Evolutionary conservation across 2,797 vertebrate species (phyloP).

Genomic region (Peromyscus melanophrys): DNA sequence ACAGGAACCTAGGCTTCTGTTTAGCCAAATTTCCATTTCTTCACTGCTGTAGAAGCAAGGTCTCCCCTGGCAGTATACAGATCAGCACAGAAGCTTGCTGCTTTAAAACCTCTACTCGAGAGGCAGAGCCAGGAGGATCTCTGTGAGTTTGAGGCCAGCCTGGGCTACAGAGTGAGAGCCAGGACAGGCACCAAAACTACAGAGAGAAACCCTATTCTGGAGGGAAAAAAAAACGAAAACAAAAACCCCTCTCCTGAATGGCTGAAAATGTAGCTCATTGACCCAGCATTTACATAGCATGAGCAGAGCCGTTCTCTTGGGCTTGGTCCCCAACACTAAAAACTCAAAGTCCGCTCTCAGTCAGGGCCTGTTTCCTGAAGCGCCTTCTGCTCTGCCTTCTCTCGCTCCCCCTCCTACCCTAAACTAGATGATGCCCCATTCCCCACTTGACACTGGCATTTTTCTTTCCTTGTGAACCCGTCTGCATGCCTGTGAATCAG

Average conservation of each 20-base stretch:
- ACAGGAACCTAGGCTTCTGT: background rate
- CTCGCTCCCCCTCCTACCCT: background rate
- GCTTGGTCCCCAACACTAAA: background rate
- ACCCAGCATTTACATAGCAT: background rate
- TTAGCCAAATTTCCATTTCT: background rate
- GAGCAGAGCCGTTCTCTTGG: background rate
- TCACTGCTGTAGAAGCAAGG: background rate
- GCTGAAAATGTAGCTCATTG: background rate
- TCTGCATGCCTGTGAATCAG: background rate
- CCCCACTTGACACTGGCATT: background rate
- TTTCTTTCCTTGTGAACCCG: background rate
- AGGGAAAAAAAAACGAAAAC: too few species aligned
- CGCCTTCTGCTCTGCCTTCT: background rate
- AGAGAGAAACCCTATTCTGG: too few species aligned
- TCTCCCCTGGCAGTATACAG: background rate
- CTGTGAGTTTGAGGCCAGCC: too few species aligned
- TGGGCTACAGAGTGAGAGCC: too few species aligned
- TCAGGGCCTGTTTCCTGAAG: background rate
- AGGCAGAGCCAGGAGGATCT: too few species aligned
- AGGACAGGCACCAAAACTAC: too few species aligned
- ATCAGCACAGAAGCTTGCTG: background rate
- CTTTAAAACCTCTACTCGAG: background rate
- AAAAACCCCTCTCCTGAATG: too few species aligned
- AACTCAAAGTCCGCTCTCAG: background rate
- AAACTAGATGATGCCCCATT: background rate